Evolutionary conservation across 2,888 invertebrate species (phyloP).

Genomic region (Tetranychus truncatus): DNA sequence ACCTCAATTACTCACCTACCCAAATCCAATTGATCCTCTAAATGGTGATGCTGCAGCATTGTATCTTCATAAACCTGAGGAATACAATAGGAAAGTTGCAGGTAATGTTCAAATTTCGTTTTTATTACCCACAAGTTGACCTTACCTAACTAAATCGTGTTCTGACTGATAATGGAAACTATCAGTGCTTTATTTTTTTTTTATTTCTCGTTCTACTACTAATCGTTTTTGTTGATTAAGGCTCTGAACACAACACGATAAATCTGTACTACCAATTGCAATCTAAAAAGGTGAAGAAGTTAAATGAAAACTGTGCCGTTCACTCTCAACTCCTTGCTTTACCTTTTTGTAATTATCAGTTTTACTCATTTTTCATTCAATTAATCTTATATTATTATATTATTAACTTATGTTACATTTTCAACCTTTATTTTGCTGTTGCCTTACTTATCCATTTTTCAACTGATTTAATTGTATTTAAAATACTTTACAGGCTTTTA

Average conservation of each 20-base stretch:
- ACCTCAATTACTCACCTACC: slow-evolving; percentile 96
- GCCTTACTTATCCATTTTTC: background rate
- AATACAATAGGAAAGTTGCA: slow-evolving; percentile 89
- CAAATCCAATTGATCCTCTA: slow-evolving; percentile 96
- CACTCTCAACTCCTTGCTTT: background rate
- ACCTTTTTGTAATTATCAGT: background rate
- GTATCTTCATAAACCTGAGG: slow-evolving; percentile 98
- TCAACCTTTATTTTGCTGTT: background rate
- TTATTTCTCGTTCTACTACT: background rate
- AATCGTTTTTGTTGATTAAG: background rate
- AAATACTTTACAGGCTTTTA: too few relatives aligned
- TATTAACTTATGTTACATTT: too few relatives aligned
- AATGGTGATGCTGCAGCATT: slow-evolving; percentile 99
- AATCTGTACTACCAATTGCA: background rate
- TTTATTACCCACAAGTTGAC: background rate
- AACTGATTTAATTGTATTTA: background rate
- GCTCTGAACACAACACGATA: too few relatives aligned
- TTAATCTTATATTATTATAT: background rate
- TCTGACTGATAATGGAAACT: background rate
- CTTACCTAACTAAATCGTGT: background rate
- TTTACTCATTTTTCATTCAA: background rate
- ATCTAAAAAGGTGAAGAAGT: background rate
- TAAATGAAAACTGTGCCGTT: background rate
- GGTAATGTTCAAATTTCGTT: background rate
- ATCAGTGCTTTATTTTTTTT: background rate